phyloP scores from a whole-genome alignment of 2,113 vertebrate genomes.

The Morone chrysops region DNA sequence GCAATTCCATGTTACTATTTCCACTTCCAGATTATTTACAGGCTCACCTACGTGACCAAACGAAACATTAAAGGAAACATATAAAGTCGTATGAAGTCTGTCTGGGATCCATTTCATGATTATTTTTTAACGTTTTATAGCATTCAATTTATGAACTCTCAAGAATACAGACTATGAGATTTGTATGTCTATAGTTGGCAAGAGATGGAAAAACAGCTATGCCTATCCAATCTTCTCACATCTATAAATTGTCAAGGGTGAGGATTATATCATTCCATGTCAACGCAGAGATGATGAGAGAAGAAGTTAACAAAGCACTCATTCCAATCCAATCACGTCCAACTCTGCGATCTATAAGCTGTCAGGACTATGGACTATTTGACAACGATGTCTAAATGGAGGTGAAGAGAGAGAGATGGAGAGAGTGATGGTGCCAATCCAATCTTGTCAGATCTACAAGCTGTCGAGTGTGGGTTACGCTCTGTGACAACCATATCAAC shows the following conservation, averaged over 20 bases:
- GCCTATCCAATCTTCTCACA: slow-evolving; percentile 23
- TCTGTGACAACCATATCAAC: slow-evolving; percentile 48
- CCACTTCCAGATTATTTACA: background rate
- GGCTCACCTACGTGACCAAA: background rate
- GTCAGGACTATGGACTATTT: slow-evolving; percentile 36
- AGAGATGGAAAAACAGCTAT: slow-evolving; percentile 9
- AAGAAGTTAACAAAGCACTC: slow-evolving; percentile 29
- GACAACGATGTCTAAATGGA: slow-evolving; percentile 33
- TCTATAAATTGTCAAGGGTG: background rate
- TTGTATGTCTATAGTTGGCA: slow-evolving; percentile 1
- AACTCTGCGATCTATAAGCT: slow-evolving; percentile 41
- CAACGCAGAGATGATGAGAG: slow-evolving; percentile 43
- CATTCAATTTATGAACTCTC: background rate
- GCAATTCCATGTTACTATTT: background rate
- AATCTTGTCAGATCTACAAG: slow-evolving; percentile 51
- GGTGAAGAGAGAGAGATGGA: slow-evolving; percentile 1
- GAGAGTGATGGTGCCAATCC: slow-evolving; percentile 36
- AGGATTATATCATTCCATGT: slow-evolving; percentile 25
- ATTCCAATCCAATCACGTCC: slow-evolving; percentile 32
- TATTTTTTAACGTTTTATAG: background rate
- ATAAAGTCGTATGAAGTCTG: background rate
- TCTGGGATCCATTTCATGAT: background rate
- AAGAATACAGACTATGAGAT: background rate
- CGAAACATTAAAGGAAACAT: background rate
- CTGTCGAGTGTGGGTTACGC: slow-evolving; percentile 44